phyloP scores from a whole-genome alignment of 2,113 vertebrate species.

The Anarhynchus alexandrinus region DNA sequence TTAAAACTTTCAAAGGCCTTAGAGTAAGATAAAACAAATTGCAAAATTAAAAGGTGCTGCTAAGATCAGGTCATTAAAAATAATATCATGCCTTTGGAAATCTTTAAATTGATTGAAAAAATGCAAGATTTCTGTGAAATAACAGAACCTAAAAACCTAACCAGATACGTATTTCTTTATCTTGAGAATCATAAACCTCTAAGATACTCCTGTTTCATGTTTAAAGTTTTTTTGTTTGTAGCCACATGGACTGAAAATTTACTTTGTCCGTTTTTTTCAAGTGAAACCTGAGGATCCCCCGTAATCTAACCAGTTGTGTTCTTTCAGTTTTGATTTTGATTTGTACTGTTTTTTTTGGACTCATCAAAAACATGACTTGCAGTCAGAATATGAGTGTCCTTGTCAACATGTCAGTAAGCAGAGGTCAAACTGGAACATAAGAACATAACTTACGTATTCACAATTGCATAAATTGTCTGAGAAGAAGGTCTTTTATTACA shows the following conservation, averaged over 20 bases:
- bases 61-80: not conserved
- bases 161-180: not conserved
- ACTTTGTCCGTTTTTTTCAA: not conserved
- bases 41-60: not conserved
- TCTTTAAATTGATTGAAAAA: not conserved
- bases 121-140: not conserved
- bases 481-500: not conserved
- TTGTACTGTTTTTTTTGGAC: not conserved
- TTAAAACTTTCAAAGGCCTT: not conserved
- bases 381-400: not conserved
- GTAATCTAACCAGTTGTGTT: not conserved
- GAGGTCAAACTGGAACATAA: not conserved
- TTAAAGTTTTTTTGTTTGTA: not conserved
- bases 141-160: not conserved
- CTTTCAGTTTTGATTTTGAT: not conserved
- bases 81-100: not conserved
- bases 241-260: not conserved
- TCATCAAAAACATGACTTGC: not conserved
- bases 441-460: constrained; percentile 33
- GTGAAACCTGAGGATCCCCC: not conserved
- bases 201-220: not conserved
- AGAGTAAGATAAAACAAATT: not conserved
- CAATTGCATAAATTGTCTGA: constrained; percentile 19
- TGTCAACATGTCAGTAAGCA: constrained; percentile 13
- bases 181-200: not conserved